Conservation (phyloP, 1,140 invertebrate genomes). For the Conus ventricosus region DNA sequence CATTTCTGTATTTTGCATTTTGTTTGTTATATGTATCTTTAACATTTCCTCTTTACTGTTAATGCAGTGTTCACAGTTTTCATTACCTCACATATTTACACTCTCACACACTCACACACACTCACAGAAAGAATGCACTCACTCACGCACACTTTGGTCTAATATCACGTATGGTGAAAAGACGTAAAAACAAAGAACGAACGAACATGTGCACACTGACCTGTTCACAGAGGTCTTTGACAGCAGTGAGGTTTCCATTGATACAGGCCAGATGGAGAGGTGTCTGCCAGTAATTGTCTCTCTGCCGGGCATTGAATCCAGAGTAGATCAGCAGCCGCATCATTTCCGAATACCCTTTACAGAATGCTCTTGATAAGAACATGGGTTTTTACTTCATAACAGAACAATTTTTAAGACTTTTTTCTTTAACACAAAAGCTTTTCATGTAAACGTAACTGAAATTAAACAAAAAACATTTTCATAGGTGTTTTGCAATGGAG, state of each 20-base stretch:
- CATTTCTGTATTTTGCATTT: no score
- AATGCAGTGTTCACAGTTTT: no score
- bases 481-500: no score
- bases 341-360: conserved; percentile 85
- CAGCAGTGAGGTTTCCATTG: conserved; percentile 90
- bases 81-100: no score
- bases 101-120: no score
- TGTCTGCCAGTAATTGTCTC: conserved; percentile 94
- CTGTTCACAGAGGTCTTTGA: conserved; percentile 81
- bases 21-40: no score
- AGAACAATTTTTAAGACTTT: not conserved
- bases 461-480: no score
- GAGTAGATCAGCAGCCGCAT: conserved; percentile 93
- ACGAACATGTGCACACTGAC: conserved; percentile 78
- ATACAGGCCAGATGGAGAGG: conserved; percentile 94
- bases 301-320: conserved; percentile 89
- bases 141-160: conserved; percentile 73
- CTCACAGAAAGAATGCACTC: no score
- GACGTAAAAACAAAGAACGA: conserved; percentile 91
- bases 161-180: conserved; percentile 88
- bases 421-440: not conserved
- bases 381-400: not conserved
- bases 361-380: conserved; percentile 2
- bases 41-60: no score
- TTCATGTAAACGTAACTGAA: no score